phyloP scores from a whole-genome alignment of 1,140 invertebrate species.

The Solenopsis fugax region DNA sequence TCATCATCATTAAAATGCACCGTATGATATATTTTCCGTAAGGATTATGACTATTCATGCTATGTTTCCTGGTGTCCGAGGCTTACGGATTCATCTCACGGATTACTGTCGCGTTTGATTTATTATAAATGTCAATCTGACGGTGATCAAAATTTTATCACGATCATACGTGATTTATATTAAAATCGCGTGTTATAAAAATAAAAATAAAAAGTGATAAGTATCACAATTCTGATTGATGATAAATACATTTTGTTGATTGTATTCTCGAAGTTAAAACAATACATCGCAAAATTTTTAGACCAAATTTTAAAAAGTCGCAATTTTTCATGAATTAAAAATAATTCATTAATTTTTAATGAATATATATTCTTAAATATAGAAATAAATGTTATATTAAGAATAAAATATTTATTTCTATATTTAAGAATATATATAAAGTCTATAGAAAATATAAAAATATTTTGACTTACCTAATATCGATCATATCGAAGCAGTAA shows the following conservation, averaged over 20 bases:
- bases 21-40: not conserved
- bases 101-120: not conserved
- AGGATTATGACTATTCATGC: not conserved
- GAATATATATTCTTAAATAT: too few relatives aligned
- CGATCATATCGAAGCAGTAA: too few relatives aligned
- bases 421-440: too few relatives aligned
- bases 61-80: not conserved
- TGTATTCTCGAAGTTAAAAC: not conserved
- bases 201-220: not conserved
- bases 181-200: not conserved
- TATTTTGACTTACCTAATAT: too few relatives aligned
- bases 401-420: too few relatives aligned
- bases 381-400: too few relatives aligned
- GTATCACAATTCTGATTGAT: not conserved
- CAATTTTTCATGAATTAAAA: not conserved
- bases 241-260: slow-evolving; percentile 1
- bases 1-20: not conserved
- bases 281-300: not conserved
- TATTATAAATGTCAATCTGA: not conserved
- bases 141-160: not conserved
- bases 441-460: too few relatives aligned
- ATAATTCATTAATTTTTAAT: too few relatives aligned
- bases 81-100: too few relatives aligned
- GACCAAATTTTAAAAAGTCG: not conserved
- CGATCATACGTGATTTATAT: not conserved